phyloP scores from a whole-genome alignment of 2,113 vertebrate species.

The Holacanthus passer region DNA sequence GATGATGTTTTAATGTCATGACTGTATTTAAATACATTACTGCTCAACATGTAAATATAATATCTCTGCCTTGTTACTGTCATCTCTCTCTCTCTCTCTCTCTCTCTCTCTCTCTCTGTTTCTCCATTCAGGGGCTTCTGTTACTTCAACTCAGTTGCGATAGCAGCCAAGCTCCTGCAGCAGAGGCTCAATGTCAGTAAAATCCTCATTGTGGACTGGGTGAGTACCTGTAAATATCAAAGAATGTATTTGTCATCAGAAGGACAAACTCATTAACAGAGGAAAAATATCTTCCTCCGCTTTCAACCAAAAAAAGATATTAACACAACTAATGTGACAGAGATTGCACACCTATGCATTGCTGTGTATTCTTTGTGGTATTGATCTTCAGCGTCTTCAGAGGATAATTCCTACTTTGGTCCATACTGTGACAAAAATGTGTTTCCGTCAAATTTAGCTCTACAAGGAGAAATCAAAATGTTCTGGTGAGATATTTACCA shows the following conservation, averaged over 20 bases:
- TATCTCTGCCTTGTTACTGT: neutral
- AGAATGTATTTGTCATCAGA: too few relatives aligned
- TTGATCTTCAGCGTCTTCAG: too few relatives aligned
- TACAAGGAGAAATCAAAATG: neutral
- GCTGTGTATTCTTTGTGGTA: too few relatives aligned
- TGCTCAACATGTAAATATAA: neutral
- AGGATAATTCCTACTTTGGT: neutral
- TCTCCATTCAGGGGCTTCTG: conserved; percentile 94
- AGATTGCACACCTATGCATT: too few relatives aligned
- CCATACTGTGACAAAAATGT: too few relatives aligned
- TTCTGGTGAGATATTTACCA: neutral
- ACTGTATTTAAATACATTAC: neutral
- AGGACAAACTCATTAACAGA: neutral
- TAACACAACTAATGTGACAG: too few relatives aligned
- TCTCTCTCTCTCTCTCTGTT: neutral
- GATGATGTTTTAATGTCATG: neutral
- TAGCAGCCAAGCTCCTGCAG: conserved; percentile 95
- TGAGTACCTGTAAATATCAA: conserved; percentile 85
- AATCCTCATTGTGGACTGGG: conserved; percentile 99
- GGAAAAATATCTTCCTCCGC: too few relatives aligned
- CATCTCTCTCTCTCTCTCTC: neutral
- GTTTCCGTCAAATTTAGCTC: neutral
- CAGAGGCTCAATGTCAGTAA: conserved; percentile 95
- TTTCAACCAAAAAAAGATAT: too few relatives aligned
- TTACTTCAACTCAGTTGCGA: conserved; percentile 98